Percentiles rank a stretch among this genome's conserved stretches.
Evolutionary conservation across 2,888 invertebrate species (phyloP).

Genomic region (Rotaria sp.): DNA sequence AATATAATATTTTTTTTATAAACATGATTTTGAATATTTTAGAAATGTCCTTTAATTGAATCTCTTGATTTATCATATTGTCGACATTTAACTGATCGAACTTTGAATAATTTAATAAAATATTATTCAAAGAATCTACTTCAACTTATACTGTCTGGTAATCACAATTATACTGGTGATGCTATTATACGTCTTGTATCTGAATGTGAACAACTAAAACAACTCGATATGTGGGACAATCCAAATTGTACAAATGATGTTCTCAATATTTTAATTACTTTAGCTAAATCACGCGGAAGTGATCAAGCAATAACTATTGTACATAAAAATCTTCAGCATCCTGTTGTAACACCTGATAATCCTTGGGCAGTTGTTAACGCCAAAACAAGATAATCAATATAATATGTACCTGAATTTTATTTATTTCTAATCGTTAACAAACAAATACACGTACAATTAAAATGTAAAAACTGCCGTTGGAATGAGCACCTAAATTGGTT

Average conservation of each 20-base stretch:
- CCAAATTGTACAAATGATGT: slow-evolving; percentile 42
- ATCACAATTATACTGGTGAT: slow-evolving; percentile 44
- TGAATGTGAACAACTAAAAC: slow-evolving; percentile 43
- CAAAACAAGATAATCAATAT: neutral
- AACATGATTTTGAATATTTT: neutral
- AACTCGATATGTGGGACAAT: slow-evolving; percentile 47
- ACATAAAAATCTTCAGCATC: slow-evolving; percentile 20
- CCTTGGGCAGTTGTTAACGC: neutral
- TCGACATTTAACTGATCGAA: slow-evolving; percentile 47
- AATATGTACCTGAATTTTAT: neutral
- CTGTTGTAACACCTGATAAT: neutral
- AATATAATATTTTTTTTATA: too few relatives aligned
- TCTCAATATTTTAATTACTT: neutral
- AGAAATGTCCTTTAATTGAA: slow-evolving; percentile 45
- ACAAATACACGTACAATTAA: neutral
- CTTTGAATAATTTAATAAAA: slow-evolving; percentile 44
- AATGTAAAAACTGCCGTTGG: neutral
- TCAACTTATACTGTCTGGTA: slow-evolving; percentile 45
- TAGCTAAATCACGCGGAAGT: neutral
- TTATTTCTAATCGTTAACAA: neutral
- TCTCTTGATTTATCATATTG: slow-evolving; percentile 47
- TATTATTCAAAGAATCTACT: slow-evolving; percentile 43
- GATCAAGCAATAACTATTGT: neutral
- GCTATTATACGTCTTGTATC: slow-evolving; percentile 46
- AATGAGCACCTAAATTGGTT: neutral